Evolutionary conservation across 2,797 vertebrate genomes (phyloP), one percentile per base, ranked within the genome.

Genomic region (Brachyrhaphis roseni): DNA sequence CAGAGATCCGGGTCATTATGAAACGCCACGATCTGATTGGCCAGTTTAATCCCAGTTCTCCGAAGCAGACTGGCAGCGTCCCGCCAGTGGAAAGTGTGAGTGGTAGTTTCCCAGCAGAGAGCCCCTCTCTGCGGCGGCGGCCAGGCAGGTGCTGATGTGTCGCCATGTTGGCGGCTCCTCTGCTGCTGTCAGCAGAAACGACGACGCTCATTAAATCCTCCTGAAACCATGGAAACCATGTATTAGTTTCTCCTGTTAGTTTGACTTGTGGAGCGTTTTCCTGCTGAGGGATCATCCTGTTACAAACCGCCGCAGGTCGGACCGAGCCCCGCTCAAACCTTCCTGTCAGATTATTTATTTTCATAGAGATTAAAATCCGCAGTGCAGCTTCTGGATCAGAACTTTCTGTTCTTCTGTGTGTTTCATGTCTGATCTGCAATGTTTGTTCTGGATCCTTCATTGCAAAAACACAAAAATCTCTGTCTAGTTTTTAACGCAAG

Each of bases 61-160:
- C 5, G 7, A 51, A 20, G 49, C 20, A 23, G 7, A 51, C 49
- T 51, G 49, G 49, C 20, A 81, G 82, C 6, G 1, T 75, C 45
- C 79, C 5, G 2, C 57, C 62, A 3, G 80, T 82, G 89, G 94
- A 92, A 92, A 87, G 31, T 83, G 79, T 86, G 53, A 76, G 72
- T 84, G 90, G 88, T 92, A 92, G 91, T 91, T 93, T 51, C 49
- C 49, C 90, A 90, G 92, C 89, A 89, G 84, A 83, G 47, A 84
- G 64, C 26, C 23, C 20, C 76, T 26, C 64, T 75, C 57, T 49
- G 2, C 78, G 46, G 83, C 83, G 84, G 88, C 82, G 79, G 85
- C 82, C 89, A 64, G 18, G 11, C 87, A 92, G 86, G 88, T 94
- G 90, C 87, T 87, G 82, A 90, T 88, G 78, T 82, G 84, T 87